Conservation (phyloP, 1,140 invertebrate species). For the Ceratoteleas bidentatus region DNA sequence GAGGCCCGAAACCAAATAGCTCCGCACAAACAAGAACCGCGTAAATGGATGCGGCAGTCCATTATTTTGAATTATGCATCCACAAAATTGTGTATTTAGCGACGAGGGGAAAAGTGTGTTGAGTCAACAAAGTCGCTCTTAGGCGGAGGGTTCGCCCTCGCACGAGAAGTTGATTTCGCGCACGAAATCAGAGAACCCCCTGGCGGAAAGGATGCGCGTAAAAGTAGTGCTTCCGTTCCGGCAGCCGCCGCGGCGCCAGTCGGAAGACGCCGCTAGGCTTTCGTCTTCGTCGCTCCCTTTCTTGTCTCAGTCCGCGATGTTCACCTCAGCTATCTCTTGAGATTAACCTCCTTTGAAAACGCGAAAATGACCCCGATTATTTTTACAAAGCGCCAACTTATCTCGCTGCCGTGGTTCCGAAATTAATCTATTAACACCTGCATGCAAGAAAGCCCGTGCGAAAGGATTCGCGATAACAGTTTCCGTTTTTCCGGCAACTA, state of each 20-base stretch:
- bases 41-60: conserved; percentile 14
- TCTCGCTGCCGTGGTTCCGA: conserved; percentile 9
- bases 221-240: conserved; percentile 68
- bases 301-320: conserved; percentile 26
- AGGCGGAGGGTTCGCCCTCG: conserved; percentile 34
- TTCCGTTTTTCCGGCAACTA: no score
- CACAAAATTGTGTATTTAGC: conserved; percentile 63
- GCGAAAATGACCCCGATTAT: conserved; percentile 45
- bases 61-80: conserved; percentile 62
- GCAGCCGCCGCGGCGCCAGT: conserved; percentile 59
- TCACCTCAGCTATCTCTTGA: conserved; percentile 31
- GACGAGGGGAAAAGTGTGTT: conserved; percentile 59
- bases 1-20: no score
- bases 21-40: no score
- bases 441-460: conserved; percentile 5
- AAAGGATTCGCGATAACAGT: neutral
- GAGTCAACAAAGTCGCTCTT: conserved; percentile 58
- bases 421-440: neutral
- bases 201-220: conserved; percentile 63
- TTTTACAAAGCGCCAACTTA: conserved; percentile 8
- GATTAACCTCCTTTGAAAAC: conserved; percentile 52
- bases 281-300: conserved; percentile 34
- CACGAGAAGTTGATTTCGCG: conserved; percentile 61
- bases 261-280: conserved; percentile 26
- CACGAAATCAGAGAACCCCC: conserved; percentile 66